Conservation (phyloP, 2,888 invertebrate genomes). For the Spilosoma lubricipeda region DNA sequence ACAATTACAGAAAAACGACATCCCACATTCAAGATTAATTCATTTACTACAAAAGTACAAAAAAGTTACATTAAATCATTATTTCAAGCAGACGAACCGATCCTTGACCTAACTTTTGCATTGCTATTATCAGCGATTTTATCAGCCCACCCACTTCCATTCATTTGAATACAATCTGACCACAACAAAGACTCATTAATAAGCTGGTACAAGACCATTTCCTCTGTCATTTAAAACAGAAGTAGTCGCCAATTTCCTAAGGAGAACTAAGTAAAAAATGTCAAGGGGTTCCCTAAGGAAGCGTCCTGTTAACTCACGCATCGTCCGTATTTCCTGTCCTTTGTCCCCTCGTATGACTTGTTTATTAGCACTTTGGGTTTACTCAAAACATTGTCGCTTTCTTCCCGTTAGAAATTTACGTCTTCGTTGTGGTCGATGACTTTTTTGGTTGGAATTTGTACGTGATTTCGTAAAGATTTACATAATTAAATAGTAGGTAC, state of each 20-base stretch:
- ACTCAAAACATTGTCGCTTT: constrained; percentile 56
- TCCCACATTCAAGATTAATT: no score
- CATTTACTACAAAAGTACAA: no score
- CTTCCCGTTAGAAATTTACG: constrained; percentile 53
- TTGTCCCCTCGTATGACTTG: constrained; percentile 68
- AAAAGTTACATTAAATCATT: background rate
- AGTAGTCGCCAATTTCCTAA: constrained; percentile 60
- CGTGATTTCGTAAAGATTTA: constrained; percentile 10
- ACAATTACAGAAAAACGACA: no score
- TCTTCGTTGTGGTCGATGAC: constrained; percentile 43
- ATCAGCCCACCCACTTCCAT: constrained; percentile 18
- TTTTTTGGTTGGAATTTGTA: constrained; percentile 18
- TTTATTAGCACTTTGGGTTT: constrained; percentile 67
- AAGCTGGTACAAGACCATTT: constrained; percentile 28
- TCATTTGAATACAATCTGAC: constrained; percentile 17
- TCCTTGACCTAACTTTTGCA: constrained; percentile 18
- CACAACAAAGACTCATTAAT: constrained; percentile 13
- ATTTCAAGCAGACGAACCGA: background rate
- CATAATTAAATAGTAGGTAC: background rate
- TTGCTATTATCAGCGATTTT: constrained; percentile 8
- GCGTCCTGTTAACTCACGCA: constrained; percentile 81
- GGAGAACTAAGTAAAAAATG: constrained; percentile 59
- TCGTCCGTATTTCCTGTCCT: constrained; percentile 77
- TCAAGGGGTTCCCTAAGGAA: constrained; percentile 74
- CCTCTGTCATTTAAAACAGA: constrained; percentile 44